Base-by-base conservation (phyloP, 2,888 invertebrate species). In the Trachelus tabidus region DNA sequence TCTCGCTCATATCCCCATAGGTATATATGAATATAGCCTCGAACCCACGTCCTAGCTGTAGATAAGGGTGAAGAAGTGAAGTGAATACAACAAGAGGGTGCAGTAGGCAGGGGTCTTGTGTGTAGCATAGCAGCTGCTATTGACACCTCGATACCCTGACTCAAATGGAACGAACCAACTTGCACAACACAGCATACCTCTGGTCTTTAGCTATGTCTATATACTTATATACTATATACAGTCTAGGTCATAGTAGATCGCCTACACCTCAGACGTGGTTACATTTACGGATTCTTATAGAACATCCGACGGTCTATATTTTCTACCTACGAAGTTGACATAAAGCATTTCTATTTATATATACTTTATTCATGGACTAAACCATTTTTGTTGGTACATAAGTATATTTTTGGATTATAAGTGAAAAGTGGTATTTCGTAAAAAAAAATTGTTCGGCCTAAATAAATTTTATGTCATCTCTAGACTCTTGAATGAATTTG, bases 131-230 rank as follows among this genome's bases (percentile, higher is more conserved):
- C 91, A 91, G 90, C 90, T 91, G 91, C 90, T 91, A 91, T 91
- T 91, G 91, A 91, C 91, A 91, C 90, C 90, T 91, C 90, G 90
- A 90, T 91, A 90, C 89, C 88, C 89, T 87, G 88, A 88, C 89
- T 90, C 88, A 89, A 89, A 90, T 90, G 88, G 88, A 90, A 90
- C 87, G 87, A 86, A 88, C 88, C 87, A 87, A 85, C 88, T 86
- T 87, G 85, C 85, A 81, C 85, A 82, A 81, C 82, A 83, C 37
- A 74, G 34, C 86, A 83, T 84, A 84, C 84, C 85, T 86, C 82
- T 86, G 81, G 83, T 84, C 84, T 86, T 85, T 81, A 79, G 80
- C 83, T 78, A 79, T 81, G 79, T 79, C 56, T 56, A 56, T 56
- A 56, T 56, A 56, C 23, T 56, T 56, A 1, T 56, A 23, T 23